Percentiles rank a stretch among this genome's conserved stretches.
Evolutionary conservation across 2,797 vertebrate genomes (phyloP).

Genomic region (Intellagama lesueurii): DNA sequence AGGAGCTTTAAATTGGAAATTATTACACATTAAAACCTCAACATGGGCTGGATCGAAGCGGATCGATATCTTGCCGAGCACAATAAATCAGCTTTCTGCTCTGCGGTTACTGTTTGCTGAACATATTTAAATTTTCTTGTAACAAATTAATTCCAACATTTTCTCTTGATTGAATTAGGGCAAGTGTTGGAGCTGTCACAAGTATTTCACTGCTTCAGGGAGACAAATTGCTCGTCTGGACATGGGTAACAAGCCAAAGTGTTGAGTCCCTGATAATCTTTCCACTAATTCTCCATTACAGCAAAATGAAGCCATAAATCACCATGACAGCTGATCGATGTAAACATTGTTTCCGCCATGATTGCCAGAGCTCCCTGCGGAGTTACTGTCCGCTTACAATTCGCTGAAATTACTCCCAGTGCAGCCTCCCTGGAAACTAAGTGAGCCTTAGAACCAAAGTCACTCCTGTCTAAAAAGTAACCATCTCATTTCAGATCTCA

Average conservation of each 20-base stretch:
- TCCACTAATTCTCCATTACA: slow-evolving; percentile 99
- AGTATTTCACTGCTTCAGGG: slow-evolving; percentile 99
- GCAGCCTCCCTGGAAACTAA: slow-evolving; percentile 82
- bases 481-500: slow-evolving; percentile 92
- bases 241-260: slow-evolving; percentile 99
- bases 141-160: slow-evolving; percentile 99
- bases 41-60: slow-evolving; percentile 93
- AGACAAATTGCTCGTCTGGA: slow-evolving; percentile 99
- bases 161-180: slow-evolving; percentile 99
- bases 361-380: slow-evolving; percentile 99
- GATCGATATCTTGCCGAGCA: slow-evolving; percentile 98
- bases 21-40: slow-evolving; percentile 99
- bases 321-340: slow-evolving; percentile 99
- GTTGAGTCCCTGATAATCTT: slow-evolving; percentile 99
- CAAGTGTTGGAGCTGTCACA: slow-evolving; percentile 99
- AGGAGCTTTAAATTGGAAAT: slow-evolving; percentile 99
- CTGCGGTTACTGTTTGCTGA: slow-evolving; percentile 93
- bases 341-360: slow-evolving; percentile 99
- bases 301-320: slow-evolving; percentile 99
- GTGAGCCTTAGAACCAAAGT: slow-evolving; percentile 83
- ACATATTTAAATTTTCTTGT: slow-evolving; percentile 99
- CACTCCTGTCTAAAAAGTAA: slow-evolving; percentile 86
- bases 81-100: slow-evolving; percentile 97
- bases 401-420: slow-evolving; percentile 95
- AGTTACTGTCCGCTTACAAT: slow-evolving; percentile 99